These are phyloP conservation scores for Brevimyrus niger DNA, from an alignment of 2,113 vertebrate genomes.

Conservation along the genomic window DNA sequence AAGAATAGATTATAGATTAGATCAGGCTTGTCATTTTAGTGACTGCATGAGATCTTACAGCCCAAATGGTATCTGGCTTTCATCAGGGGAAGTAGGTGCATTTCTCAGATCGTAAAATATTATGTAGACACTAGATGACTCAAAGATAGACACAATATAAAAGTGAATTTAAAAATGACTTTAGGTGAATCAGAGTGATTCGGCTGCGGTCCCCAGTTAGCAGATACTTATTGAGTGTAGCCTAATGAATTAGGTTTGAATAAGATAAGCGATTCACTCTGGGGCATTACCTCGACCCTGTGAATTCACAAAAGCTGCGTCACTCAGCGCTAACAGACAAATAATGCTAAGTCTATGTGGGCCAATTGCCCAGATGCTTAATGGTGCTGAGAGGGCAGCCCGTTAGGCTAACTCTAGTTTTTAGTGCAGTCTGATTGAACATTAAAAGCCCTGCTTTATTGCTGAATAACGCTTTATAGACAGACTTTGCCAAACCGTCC, in stretches of 20 bases:
- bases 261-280: neutral
- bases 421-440: constrained; percentile 1
- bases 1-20: neutral
- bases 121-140: neutral
- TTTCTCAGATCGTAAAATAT: neutral
- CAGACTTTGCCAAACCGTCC: neutral
- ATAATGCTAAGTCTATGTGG: neutral
- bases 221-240: neutral
- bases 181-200: neutral
- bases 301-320: constrained; percentile 7
- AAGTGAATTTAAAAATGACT: neutral
- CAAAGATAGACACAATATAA: neutral
- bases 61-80: neutral
- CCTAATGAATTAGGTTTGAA: neutral
- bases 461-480: constrained; percentile 13
- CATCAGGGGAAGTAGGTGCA: neutral
- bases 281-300: neutral
- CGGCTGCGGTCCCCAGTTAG: neutral
- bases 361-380: constrained; percentile 14
- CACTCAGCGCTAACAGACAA: neutral
- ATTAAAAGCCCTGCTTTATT: neutral
- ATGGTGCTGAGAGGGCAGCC: constrained; percentile 4
- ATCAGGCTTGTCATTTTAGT: neutral
- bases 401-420: neutral
- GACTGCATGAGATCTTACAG: neutral